phyloP scores from a whole-genome alignment of 1,140 invertebrate species.

The Scaptomyza graminum region DNA sequence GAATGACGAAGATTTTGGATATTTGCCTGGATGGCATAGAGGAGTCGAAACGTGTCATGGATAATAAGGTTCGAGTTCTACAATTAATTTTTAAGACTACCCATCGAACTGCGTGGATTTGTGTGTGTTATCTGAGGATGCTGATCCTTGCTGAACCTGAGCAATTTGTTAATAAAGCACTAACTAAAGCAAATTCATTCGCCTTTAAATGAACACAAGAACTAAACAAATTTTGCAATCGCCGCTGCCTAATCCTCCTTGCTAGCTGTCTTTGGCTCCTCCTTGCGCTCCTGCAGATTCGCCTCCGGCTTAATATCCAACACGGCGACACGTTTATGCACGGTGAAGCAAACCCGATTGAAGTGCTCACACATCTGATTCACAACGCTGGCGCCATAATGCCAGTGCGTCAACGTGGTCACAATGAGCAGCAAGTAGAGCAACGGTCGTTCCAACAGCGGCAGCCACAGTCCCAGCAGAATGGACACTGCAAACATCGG shows the following conservation, averaged over 20 bases:
- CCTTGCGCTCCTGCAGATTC: not conserved
- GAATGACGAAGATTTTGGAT: not conserved
- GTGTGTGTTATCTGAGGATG: not conserved
- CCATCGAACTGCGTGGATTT: not conserved
- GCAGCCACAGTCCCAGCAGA: constrained; percentile 85
- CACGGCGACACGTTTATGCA: constrained; percentile 55
- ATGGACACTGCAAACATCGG: constrained; percentile 87
- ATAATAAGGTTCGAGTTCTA: constrained; percentile 2
- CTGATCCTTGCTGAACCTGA: constrained; percentile 6
- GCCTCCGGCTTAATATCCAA: constrained; percentile 8
- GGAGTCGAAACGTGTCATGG: not conserved
- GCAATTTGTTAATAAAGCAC: constrained; percentile 8
- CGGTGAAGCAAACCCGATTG: constrained; percentile 81
- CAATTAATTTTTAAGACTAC: constrained; percentile 5
- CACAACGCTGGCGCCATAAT: constrained; percentile 95
- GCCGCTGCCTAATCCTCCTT: constrained; percentile 25
- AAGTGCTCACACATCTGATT: constrained; percentile 84
- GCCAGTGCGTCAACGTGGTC: constrained; percentile 91
- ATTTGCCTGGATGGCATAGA: constrained; percentile 1
- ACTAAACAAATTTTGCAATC: constrained; percentile 3
- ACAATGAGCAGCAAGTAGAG: constrained; percentile 90
- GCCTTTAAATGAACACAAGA: constrained; percentile 5
- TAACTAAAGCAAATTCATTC: constrained; percentile 20
- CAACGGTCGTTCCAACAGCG: constrained; percentile 87
- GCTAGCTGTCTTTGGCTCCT: constrained; percentile 16